Evolutionary conservation across 1,140 invertebrate species (phyloP).

Genomic region (Linepithema humile): DNA sequence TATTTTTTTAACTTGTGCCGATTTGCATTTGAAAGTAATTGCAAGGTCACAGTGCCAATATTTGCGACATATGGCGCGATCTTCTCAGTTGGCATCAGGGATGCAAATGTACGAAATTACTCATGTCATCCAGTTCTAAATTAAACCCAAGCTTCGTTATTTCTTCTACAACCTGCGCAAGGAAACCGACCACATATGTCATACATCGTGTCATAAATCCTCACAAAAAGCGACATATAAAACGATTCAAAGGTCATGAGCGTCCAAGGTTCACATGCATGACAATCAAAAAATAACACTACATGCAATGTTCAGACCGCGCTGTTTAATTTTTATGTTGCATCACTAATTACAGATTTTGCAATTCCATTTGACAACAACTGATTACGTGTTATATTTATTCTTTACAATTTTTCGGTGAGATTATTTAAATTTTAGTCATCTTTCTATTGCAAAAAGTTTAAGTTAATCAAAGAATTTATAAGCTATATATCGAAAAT

Average conservation of each 20-base stretch:
- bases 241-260: slow-evolving; percentile 53
- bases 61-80: slow-evolving; percentile 24
- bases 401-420: background rate
- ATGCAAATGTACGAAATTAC: slow-evolving; percentile 36
- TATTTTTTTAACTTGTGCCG: too few species aligned
- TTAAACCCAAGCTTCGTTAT: background rate
- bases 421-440: background rate
- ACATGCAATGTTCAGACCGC: background rate
- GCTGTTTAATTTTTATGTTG: background rate
- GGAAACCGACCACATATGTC: slow-evolving; percentile 7
- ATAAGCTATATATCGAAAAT: background rate
- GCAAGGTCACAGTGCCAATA: background rate
- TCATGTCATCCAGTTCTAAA: slow-evolving; percentile 31
- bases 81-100: slow-evolving; percentile 10
- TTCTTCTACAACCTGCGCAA: background rate
- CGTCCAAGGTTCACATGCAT: slow-evolving; percentile 19
- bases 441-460: too few species aligned
- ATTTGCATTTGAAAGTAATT: background rate
- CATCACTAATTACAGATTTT: slow-evolving; percentile 10
- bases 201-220: background rate
- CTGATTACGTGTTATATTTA: background rate
- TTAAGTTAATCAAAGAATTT: background rate
- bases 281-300: background rate
- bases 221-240: slow-evolving; percentile 34
- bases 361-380: background rate